Evolutionary conservation across 2,113 vertebrate species (phyloP), one percentile per base, ranked within the genome.

Genomic region (Hippolais icterina): DNA sequence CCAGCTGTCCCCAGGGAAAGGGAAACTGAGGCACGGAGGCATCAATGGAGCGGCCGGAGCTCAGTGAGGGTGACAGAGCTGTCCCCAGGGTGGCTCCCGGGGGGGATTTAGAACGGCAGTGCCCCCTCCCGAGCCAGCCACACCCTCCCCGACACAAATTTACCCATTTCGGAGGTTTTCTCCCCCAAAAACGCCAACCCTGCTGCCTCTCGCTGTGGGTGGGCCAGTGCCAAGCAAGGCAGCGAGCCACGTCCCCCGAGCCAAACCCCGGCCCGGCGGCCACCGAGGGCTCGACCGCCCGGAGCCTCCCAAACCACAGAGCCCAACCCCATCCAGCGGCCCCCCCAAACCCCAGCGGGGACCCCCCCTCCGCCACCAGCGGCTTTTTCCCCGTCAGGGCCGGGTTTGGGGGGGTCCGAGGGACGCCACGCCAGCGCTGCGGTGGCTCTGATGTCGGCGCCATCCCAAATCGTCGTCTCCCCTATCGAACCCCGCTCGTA

Each of bases 381-480:
- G 25, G 37, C 11, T 18, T 15, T 37, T 52, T 37, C 39, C 85
- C 49, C 75, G 12, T 1, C 59, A 41, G 52, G 60, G 57, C 42
- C n/a, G 57, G 21, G 20, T 21, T 25, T 53, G 83, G 60, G 69
- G 60, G 93, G n/a, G 80, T 70, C 83, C 87, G 80, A 47, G 93
- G 83, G 74, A 61, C 77, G 83, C 97, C 98, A 97, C 83, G 97
- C 97, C 98, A 98, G 98, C 97, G 98, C 98, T 98, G 98, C 98
- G 98, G 98, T 98, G 98, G 98, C 98, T 99, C 98, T 98, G 98
- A 98, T 98, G 98, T 98, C 98, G 98, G 98, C 98, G 98, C 98
- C 98, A 98, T 97, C 79, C n/a, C 47, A 94, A 95, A 92, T 82
- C 82, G 65, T 49, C 65, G 57, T 75, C 90, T 94, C 93, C 97